Evolutionary conservation across 2,797 vertebrate species (phyloP).

Genomic region (Microcaecilia unicolor): DNA sequence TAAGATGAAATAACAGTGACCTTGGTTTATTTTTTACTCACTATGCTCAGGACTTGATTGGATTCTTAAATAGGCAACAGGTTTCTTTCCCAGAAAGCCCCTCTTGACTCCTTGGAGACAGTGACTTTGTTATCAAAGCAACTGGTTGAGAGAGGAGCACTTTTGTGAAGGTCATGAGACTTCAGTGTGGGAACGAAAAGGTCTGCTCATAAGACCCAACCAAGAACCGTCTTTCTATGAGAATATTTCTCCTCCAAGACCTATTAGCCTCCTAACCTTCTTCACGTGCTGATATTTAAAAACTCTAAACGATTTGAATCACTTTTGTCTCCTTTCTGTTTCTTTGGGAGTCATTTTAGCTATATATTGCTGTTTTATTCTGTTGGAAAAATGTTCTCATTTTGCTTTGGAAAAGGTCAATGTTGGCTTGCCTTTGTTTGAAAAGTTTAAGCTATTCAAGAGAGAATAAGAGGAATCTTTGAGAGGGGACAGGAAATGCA

Average conservation of each 20-base stretch:
- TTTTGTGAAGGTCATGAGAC: slow-evolving; percentile 41
- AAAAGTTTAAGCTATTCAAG: too few relatives aligned
- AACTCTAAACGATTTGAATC: background rate
- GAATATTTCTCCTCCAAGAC: slow-evolving; percentile 19
- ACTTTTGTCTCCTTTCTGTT: background rate
- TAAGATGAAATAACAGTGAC: too few relatives aligned
- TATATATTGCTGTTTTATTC: background rate
- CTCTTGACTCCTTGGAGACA: slow-evolving; percentile 35
- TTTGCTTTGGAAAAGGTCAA: background rate
- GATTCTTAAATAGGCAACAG: slow-evolving; percentile 33
- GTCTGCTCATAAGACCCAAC: slow-evolving; percentile 21
- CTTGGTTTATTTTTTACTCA: slow-evolving; percentile 53
- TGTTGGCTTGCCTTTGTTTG: background rate
- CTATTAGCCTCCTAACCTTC: slow-evolving; percentile 16
- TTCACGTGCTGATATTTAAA: background rate
- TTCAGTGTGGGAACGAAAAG: slow-evolving; percentile 9
- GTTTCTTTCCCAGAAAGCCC: slow-evolving; percentile 40
- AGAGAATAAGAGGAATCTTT: too few relatives aligned
- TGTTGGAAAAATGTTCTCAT: too few relatives aligned
- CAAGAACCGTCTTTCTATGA: slow-evolving; percentile 16
- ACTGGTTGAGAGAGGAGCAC: slow-evolving; percentile 23
- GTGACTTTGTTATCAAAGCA: slow-evolving; percentile 39
- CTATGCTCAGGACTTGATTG: slow-evolving; percentile 43
- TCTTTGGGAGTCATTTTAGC: background rate
- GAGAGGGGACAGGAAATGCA: too few relatives aligned